A percentile compares a stretch with the other conserved stretches of the same genome.
Conservation (phyloP, 2,797 vertebrate genomes). For the Pangasius macronema region DNA sequence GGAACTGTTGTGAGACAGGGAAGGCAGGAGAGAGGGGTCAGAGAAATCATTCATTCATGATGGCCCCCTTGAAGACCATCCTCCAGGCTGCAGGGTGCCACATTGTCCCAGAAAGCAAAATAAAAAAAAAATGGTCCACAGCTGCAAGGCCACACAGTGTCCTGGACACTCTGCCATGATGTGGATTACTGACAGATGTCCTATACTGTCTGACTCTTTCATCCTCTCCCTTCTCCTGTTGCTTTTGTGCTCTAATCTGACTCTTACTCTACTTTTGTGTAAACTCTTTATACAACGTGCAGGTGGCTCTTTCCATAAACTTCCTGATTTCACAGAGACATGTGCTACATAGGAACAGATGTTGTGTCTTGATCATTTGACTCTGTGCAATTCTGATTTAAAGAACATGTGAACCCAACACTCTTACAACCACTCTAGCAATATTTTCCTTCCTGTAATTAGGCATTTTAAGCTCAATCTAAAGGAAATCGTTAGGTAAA, state of each 20-base stretch:
- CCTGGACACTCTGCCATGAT: constrained; percentile 25
- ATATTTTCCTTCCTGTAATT: background rate
- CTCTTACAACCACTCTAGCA: background rate
- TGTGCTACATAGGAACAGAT: background rate
- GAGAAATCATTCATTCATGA: constrained; percentile 17
- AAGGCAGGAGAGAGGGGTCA: background rate
- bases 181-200: constrained; percentile 58
- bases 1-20: background rate
- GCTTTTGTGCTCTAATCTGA: constrained; percentile 3
- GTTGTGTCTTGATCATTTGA: background rate
- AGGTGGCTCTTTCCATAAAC: constrained; percentile 10
- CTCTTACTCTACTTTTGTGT: background rate
- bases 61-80: constrained; percentile 29
- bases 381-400: background rate
- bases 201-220: constrained; percentile 40
- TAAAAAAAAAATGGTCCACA: constrained; percentile 51
- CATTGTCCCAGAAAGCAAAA: constrained; percentile 50
- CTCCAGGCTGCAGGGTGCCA: constrained; percentile 49
- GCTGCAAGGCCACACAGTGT: constrained; percentile 53
- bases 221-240: constrained; percentile 39
- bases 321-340: constrained; percentile 7
- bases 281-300: background rate
- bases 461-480: background rate
- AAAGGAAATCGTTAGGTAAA: background rate
- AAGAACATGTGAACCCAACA: background rate